Conservation (phyloP, 30 jellyfish, hydroid and myxozoan genomes). For the Nemopilema nomurai region DNA sequence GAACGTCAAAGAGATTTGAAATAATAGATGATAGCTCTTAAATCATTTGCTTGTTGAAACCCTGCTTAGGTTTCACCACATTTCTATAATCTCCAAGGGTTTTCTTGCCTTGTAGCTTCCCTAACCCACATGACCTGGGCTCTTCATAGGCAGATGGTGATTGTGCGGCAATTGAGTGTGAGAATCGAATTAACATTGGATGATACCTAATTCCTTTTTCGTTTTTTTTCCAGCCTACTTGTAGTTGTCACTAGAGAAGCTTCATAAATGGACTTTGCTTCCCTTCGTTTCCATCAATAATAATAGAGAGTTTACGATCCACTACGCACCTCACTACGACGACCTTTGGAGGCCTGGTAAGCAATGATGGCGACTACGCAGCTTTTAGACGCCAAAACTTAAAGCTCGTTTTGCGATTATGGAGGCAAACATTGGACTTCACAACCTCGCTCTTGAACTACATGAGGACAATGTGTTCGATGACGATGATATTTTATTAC, state of each 20-base stretch:
- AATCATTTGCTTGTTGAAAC: slow-evolving; percentile 44
- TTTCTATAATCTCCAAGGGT: slow-evolving; percentile 48
- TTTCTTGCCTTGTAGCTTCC: slow-evolving; percentile 46
- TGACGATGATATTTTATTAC: slow-evolving; percentile 8
- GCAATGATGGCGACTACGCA: slow-evolving; percentile 18
- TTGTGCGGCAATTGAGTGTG: slow-evolving; percentile 34
- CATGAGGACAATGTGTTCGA: too few species aligned
- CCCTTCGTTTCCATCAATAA: too few species aligned
- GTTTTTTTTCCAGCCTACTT: slow-evolving; percentile 21
- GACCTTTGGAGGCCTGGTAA: slow-evolving; percentile 29
- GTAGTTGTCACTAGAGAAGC: slow-evolving; percentile 43
- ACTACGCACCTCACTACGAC: slow-evolving; percentile 17
- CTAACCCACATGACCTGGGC: slow-evolving; percentile 42
- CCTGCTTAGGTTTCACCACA: too few species aligned
- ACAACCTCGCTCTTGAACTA: too few species aligned
- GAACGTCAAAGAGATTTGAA: slow-evolving; percentile 19
- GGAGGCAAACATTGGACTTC: too few species aligned
- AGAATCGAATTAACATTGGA: slow-evolving; percentile 49
- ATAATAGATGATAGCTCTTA: slow-evolving; percentile 42
- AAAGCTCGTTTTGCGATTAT: slow-evolving; percentile 9
- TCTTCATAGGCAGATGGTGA: slow-evolving; percentile 63
- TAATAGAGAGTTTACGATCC: slow-evolving; percentile 27
- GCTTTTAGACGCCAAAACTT: not conserved
- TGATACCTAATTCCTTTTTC: too few species aligned
- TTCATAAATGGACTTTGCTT: too few species aligned